A percentile compares a stretch with the other conserved stretches of the same genome.
Evolutionary conservation across 2,888 invertebrate genomes (phyloP).

Genomic region (Hydraecia micacea): DNA sequence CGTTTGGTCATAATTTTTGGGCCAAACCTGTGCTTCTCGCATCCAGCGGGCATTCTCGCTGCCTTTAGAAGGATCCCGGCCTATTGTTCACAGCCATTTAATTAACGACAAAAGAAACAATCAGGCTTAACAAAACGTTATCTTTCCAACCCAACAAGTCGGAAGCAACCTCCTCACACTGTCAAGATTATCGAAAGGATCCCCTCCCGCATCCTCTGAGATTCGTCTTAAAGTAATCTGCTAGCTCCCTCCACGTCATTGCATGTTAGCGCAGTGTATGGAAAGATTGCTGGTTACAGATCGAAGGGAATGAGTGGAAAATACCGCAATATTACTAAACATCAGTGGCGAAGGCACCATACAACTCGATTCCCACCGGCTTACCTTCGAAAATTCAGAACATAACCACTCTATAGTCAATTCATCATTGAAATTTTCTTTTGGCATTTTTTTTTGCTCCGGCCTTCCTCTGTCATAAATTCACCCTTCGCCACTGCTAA

Average conservation of each 20-base stretch:
- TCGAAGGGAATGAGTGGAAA: background rate
- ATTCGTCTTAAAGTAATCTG: conserved; percentile 35
- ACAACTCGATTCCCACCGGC: no score
- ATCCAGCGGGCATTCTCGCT: background rate
- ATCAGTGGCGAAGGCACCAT: no score
- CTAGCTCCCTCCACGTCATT: background rate
- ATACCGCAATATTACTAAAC: no score
- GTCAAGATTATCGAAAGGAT: conserved; percentile 33
- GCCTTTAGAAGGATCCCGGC: background rate
- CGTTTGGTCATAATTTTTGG: no score
- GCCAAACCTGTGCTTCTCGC: no score
- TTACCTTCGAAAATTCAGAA: no score
- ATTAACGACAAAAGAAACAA: conserved; percentile 33
- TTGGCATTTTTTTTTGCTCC: no score
- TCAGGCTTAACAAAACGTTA: conserved; percentile 39
- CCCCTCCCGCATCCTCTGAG: conserved; percentile 14
- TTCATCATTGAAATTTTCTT: no score
- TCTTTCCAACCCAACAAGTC: conserved; percentile 43
- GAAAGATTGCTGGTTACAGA: conserved; percentile 24
- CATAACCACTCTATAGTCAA: no score
- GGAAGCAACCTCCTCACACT: background rate
- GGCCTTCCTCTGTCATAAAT: no score
- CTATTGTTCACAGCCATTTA: conserved; percentile 1
- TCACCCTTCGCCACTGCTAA: no score
- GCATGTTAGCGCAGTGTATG: conserved; percentile 20